Percentiles rank a stretch among this genome's conserved stretches.
phyloP scores from a whole-genome alignment of 2,113 vertebrate species.

The Ailuropoda melanoleuca region DNA sequence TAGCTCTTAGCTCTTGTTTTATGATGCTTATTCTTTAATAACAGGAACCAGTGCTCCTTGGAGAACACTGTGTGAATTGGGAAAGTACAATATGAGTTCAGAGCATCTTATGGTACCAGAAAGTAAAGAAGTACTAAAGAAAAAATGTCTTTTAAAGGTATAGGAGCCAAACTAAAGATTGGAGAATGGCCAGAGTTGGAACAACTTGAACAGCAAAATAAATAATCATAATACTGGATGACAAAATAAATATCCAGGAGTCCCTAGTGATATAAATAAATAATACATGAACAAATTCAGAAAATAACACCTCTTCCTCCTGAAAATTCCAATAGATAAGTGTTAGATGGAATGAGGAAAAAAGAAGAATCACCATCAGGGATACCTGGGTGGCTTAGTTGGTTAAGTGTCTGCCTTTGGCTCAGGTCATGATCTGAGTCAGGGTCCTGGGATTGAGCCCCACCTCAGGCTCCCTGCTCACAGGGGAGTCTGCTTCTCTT shows the following conservation, averaged over 20 bases:
- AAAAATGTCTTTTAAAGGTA: background rate
- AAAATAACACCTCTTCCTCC: background rate
- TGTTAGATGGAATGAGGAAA: background rate
- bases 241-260: background rate
- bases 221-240: background rate
- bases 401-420: background rate
- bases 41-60: background rate
- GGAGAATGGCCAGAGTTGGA: background rate
- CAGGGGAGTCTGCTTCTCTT: background rate
- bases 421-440: background rate
- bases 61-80: background rate
- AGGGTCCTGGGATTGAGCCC: background rate
- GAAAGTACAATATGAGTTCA: background rate
- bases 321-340: background rate
- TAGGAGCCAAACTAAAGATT: background rate
- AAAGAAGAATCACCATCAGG: background rate
- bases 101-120: background rate
- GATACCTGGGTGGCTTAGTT: background rate
- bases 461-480: background rate
- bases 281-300: background rate
- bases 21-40: background rate
- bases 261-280: background rate
- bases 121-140: background rate
- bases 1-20: background rate
- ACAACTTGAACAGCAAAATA: background rate